Percentiles rank a stretch among this genome's conserved stretches.
These are phyloP conservation scores for Dryomyza anilis DNA, from an alignment of 2,888 invertebrate genomes.

Conservation along the genomic window DNA sequence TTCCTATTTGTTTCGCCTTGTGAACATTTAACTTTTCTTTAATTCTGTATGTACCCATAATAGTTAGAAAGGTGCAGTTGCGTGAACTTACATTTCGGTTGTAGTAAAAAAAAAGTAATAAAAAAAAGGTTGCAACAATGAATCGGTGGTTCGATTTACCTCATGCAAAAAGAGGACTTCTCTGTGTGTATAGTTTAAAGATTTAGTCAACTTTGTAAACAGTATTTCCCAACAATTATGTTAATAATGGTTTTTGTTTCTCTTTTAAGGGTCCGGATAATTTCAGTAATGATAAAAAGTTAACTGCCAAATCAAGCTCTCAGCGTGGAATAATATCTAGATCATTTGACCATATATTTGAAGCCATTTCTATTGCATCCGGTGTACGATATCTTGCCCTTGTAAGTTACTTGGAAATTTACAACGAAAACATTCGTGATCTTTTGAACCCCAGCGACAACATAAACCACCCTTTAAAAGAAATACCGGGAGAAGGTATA, in stretches of 20 bases:
- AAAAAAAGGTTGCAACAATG: neutral
- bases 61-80: too few relatives aligned
- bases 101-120: too few relatives aligned
- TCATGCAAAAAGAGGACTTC: neutral
- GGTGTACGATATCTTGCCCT: constrained; percentile 68
- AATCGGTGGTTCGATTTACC: neutral
- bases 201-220: too few relatives aligned
- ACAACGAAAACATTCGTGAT: constrained; percentile 91
- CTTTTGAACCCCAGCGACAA: constrained; percentile 73
- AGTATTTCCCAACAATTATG: too few relatives aligned
- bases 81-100: too few relatives aligned
- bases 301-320: neutral
- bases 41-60: too few relatives aligned
- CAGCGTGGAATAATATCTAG: constrained; percentile 72
- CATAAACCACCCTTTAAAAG: constrained; percentile 61
- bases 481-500: constrained; percentile 64
- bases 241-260: too few relatives aligned
- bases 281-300: constrained; percentile 12
- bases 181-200: neutral
- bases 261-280: constrained; percentile 32
- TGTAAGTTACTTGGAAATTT: constrained; percentile 80
- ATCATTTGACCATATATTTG: constrained; percentile 88
- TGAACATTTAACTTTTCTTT: too few relatives aligned
- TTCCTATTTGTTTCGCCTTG: too few relatives aligned
- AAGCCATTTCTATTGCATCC: constrained; percentile 76